Conservation (phyloP, 2,113 vertebrate genomes). For the Coryphaenoides rupestris region DNA sequence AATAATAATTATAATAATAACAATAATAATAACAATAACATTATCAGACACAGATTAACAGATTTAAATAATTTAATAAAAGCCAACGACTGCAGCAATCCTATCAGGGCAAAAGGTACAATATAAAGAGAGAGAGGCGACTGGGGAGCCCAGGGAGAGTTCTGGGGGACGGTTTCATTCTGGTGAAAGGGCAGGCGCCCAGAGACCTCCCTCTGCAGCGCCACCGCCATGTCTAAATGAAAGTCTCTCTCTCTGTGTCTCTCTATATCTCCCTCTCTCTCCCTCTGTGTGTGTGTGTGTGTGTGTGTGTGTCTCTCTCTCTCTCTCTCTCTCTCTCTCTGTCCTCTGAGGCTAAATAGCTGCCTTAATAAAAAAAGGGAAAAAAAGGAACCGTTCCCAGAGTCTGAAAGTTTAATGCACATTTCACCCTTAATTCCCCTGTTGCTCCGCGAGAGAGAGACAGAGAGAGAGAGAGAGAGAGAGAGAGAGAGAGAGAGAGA, state of each 20-base stretch:
- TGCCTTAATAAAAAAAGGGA: conserved; percentile 76
- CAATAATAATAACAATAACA: too few relatives aligned
- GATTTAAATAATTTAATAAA: too few relatives aligned
- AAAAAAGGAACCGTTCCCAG: conserved; percentile 75
- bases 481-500: too few relatives aligned
- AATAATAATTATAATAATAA: too few relatives aligned
- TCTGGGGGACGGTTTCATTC: conserved; percentile 70
- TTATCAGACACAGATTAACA: conserved; percentile 60
- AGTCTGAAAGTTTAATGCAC: conserved; percentile 77
- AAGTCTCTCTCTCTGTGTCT: conserved; percentile 68
- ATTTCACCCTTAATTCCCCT: conserved; percentile 71
- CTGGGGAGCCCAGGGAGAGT: conserved; percentile 50
- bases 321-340: conserved; percentile 13
- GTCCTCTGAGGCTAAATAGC: conserved; percentile 72
- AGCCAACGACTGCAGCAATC: conserved; percentile 37
- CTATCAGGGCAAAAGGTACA: conserved; percentile 30
- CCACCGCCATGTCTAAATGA: too few relatives aligned
- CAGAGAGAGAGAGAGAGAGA: not conserved
- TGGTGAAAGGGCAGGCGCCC: conserved; percentile 68
- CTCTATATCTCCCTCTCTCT: too few relatives aligned
- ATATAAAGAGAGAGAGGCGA: not conserved
- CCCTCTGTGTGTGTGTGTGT: too few relatives aligned
- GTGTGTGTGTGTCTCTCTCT: too few relatives aligned
- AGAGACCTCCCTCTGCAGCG: conserved; percentile 70
- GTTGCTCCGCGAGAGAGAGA: too few relatives aligned